Percentiles rank a stretch among this genome's conserved stretches.
phyloP scores from a whole-genome alignment of 1,140 invertebrate species.

The Drosophila suzukii region DNA sequence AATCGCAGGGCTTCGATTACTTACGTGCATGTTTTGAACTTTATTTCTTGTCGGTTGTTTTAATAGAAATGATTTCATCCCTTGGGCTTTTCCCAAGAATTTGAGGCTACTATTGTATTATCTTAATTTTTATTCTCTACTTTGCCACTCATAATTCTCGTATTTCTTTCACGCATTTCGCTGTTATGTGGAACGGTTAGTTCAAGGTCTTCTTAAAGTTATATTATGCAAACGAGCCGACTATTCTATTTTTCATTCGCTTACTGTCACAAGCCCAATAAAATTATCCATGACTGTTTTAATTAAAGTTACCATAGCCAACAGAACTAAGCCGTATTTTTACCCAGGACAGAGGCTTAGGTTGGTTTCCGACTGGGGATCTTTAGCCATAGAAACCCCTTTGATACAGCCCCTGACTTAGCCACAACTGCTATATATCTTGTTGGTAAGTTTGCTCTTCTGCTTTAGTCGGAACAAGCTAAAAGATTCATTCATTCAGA shows the following conservation, averaged over 20 bases:
- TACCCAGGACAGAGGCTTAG: slow-evolving; percentile 12
- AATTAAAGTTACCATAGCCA: slow-evolving; percentile 42
- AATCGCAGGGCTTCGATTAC: not conserved
- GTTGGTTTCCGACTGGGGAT: not conserved
- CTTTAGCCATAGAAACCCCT: not conserved
- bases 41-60: not conserved
- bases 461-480: slow-evolving; percentile 19
- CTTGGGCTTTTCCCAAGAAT: not conserved
- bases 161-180: slow-evolving; percentile 37
- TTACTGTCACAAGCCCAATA: slow-evolving; percentile 47
- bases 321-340: slow-evolving; percentile 24
- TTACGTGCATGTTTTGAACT: not conserved
- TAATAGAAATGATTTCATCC: slow-evolving; percentile 27
- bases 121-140: slow-evolving; percentile 3
- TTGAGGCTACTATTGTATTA: not conserved
- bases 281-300: slow-evolving; percentile 42
- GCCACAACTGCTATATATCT: slow-evolving; percentile 29
- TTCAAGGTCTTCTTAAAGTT: slow-evolving; percentile 25
- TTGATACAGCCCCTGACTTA: not conserved
- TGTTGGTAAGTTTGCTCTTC: slow-evolving; percentile 32
- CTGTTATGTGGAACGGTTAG: slow-evolving; percentile 30
- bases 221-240: slow-evolving; percentile 40
- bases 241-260: slow-evolving; percentile 30
- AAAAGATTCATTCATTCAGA: slow-evolving; percentile 32
- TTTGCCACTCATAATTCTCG: slow-evolving; percentile 11